These are phyloP conservation scores for Aphrocallistes beatrix DNA, from an alignment of 37 sponge, comb jelly and placozoan species.

Conservation along the genomic window DNA sequence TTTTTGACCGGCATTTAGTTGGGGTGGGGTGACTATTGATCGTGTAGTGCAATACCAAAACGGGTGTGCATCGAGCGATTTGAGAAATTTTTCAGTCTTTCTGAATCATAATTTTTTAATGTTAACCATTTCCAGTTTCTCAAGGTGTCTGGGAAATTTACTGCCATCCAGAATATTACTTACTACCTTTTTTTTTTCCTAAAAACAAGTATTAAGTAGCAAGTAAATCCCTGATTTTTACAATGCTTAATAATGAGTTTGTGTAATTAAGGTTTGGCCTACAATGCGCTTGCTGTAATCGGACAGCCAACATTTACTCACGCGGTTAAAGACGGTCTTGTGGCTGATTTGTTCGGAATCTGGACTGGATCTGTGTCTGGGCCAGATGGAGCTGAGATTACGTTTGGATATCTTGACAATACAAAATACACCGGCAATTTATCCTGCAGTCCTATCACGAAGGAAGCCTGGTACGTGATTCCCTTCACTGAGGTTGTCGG, in stretches of 20 bases:
- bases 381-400: neutral
- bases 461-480: neutral
- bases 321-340: neutral
- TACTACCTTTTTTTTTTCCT: neutral
- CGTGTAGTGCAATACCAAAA: too few relatives aligned
- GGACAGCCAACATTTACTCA: neutral
- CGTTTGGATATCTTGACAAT: neutral
- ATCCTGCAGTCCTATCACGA: neutral
- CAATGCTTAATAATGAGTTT: neutral
- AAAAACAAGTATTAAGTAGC: neutral
- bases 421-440: neutral
- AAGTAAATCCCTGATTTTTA: too few relatives aligned
- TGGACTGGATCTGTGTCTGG: neutral
- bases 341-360: neutral
- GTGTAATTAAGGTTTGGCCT: neutral
- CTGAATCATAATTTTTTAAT: too few relatives aligned
- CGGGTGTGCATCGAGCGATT: too few relatives aligned
- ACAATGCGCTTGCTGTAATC: neutral
- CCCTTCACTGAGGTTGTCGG: neutral
- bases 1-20: too few relatives aligned
- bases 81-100: too few relatives aligned
- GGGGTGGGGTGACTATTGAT: too few relatives aligned
- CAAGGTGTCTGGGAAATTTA: too few relatives aligned
- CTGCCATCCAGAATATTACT: too few relatives aligned
- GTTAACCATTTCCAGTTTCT: too few relatives aligned